A percentile compares a stretch with the other conserved stretches of the same genome.
phyloP scores from a whole-genome alignment of 2,888 invertebrate species.

The Labia minor region DNA sequence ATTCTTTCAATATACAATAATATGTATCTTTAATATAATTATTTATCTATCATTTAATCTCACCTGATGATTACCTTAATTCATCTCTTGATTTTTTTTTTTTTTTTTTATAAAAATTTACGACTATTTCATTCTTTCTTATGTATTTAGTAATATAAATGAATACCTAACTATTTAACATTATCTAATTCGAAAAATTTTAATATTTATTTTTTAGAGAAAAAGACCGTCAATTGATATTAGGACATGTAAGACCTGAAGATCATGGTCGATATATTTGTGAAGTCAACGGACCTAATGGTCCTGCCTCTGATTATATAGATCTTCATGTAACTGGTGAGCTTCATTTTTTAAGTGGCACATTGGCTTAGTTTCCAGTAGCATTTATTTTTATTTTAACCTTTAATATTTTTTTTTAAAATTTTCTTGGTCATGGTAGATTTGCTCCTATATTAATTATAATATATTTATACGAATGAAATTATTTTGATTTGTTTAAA shows the following conservation, averaged over 20 bases:
- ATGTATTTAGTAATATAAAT: too few species aligned
- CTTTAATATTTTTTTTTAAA: not conserved
- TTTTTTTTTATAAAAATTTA: too few species aligned
- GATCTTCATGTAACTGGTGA: conserved; percentile 48
- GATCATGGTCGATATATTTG: conserved; percentile 77
- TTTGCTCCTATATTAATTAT: not conserved
- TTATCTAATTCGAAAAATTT: too few species aligned
- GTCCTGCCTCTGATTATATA: conserved; percentile 53
- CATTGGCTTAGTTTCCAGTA: not conserved
- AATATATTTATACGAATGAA: not conserved
- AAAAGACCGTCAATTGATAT: conserved; percentile 32
- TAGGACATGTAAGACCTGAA: conserved; percentile 48
- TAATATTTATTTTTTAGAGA: not conserved
- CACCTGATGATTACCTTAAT: too few species aligned
- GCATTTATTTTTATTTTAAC: not conserved
- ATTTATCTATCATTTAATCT: too few species aligned
- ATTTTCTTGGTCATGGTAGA: not conserved
- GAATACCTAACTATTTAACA: too few species aligned
- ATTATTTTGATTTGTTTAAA: not conserved
- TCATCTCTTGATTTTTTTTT: too few species aligned
- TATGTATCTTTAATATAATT: too few species aligned
- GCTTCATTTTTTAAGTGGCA: not conserved
- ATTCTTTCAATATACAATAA: too few species aligned
- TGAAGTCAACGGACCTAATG: conserved; percentile 44
- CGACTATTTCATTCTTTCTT: too few species aligned